Evolutionary conservation across 2,888 invertebrate species (phyloP).

Genomic region (Lumbricus terrestris): DNA sequence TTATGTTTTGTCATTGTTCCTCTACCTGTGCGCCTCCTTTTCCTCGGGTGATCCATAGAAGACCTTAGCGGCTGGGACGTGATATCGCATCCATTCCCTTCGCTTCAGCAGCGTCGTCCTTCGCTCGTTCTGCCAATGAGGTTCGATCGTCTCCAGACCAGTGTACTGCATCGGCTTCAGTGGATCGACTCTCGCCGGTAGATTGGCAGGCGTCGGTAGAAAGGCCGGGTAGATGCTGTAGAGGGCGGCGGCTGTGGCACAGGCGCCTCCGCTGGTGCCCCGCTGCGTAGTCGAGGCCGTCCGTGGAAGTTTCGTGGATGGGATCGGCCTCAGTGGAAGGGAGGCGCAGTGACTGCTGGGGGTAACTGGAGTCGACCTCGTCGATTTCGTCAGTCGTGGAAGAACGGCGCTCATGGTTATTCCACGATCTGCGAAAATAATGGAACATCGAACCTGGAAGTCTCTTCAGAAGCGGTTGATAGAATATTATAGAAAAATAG

Average conservation of each 20-base stretch:
- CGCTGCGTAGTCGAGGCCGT: neutral
- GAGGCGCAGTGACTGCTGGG: too few relatives aligned
- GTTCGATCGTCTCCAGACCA: neutral
- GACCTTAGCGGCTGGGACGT: neutral
- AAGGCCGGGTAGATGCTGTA: neutral
- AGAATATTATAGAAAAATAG: neutral
- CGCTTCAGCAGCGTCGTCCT: neutral
- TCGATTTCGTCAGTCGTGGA: neutral
- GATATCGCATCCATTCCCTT: neutral
- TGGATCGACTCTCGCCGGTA: neutral
- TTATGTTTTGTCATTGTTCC: neutral
- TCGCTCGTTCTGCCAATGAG: slow-evolving; percentile 12
- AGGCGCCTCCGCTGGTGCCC: too few relatives aligned
- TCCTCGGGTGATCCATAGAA: slow-evolving; percentile 8
- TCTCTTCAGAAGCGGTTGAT: too few relatives aligned
- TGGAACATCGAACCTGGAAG: neutral
- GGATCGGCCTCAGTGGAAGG: neutral
- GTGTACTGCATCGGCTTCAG: neutral
- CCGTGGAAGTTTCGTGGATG: neutral
- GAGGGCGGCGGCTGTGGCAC: neutral
- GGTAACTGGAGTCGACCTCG: neutral
- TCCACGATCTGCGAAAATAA: neutral
- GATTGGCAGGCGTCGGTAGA: neutral
- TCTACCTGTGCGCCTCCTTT: slow-evolving; percentile 7
- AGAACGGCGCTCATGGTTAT: neutral